Conservation (phyloP, 2,113 vertebrate genomes). For the Mixornis gularis region DNA sequence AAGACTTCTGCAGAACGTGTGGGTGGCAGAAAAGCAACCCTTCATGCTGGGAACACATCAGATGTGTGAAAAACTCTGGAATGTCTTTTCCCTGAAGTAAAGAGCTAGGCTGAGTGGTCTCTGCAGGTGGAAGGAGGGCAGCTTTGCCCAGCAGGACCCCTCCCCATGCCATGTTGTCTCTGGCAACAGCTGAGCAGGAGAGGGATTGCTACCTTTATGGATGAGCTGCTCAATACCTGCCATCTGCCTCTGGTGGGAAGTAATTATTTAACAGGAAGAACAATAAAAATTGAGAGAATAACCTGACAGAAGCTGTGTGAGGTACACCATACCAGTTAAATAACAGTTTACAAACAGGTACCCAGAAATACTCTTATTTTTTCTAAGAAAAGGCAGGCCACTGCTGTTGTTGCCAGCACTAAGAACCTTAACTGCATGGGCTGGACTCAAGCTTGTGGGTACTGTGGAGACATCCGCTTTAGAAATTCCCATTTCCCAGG, state of each 20-base stretch:
- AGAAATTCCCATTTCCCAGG: not conserved
- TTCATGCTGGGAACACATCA: not conserved
- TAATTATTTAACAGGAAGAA: not conserved
- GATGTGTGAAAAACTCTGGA: not conserved
- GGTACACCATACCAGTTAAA: not conserved
- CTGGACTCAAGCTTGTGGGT: not conserved
- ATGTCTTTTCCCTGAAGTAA: not conserved
- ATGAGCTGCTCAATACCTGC: not conserved
- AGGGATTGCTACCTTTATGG: not conserved
- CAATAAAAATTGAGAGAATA: not conserved
- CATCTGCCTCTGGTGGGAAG: not conserved
- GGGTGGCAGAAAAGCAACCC: conserved; percentile 18
- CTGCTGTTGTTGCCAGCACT: not conserved
- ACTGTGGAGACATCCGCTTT: not conserved
- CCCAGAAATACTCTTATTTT: not conserved
- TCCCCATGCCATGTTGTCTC: not conserved
- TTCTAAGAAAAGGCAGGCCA: not conserved
- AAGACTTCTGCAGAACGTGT: conserved; percentile 1
- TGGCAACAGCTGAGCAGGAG: not conserved
- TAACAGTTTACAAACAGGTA: not conserved
- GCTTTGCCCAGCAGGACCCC: not conserved
- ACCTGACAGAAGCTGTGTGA: not conserved
- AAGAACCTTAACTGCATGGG: not conserved
- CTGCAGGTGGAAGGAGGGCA: not conserved
- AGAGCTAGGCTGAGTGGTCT: not conserved